These are phyloP conservation scores for Drosophila anceps DNA, from an alignment of 2,888 invertebrate genomes.

Conservation along the genomic window DNA sequence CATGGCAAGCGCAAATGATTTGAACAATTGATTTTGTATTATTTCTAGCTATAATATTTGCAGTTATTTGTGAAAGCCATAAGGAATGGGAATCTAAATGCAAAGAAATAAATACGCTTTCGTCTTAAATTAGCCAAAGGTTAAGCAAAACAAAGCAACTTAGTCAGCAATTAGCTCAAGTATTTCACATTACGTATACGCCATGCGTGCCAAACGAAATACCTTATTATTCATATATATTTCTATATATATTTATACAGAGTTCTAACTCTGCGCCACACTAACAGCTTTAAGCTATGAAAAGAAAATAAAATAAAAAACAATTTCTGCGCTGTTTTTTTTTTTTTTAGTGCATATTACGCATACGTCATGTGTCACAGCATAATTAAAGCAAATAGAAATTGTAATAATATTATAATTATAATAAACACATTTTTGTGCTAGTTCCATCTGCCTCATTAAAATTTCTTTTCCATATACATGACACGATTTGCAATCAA, in stretches of 20 bases:
- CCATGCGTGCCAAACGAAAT: not conserved
- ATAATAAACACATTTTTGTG: slow-evolving; percentile 2
- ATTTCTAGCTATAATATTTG: not conserved
- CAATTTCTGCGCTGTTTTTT: not conserved
- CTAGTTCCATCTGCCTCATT: slow-evolving; percentile 19
- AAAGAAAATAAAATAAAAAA: not conserved
- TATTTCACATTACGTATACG: slow-evolving; percentile 41
- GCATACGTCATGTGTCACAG: slow-evolving; percentile 21
- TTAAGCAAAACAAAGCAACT: slow-evolving; percentile 1
- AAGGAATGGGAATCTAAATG: not conserved
- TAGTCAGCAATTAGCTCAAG: slow-evolving; percentile 8
- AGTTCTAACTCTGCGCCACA: not conserved
- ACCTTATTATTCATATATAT: not conserved
- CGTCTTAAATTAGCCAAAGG: not conserved
- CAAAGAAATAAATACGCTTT: not conserved
- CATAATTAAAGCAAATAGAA: not conserved
- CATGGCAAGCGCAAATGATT: slow-evolving; percentile 27
- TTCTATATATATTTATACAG: not conserved
- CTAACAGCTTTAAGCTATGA: not conserved
- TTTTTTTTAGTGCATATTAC: slow-evolving; percentile 6
- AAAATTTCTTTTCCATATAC: slow-evolving; percentile 31
- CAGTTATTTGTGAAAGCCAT: slow-evolving; percentile 15
- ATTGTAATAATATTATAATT: not conserved
- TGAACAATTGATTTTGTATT: slow-evolving; percentile 21
- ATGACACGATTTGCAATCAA: slow-evolving; percentile 73